phyloP scores from a whole-genome alignment of 2,888 invertebrate species.

The Hirudinaria manillensis region DNA sequence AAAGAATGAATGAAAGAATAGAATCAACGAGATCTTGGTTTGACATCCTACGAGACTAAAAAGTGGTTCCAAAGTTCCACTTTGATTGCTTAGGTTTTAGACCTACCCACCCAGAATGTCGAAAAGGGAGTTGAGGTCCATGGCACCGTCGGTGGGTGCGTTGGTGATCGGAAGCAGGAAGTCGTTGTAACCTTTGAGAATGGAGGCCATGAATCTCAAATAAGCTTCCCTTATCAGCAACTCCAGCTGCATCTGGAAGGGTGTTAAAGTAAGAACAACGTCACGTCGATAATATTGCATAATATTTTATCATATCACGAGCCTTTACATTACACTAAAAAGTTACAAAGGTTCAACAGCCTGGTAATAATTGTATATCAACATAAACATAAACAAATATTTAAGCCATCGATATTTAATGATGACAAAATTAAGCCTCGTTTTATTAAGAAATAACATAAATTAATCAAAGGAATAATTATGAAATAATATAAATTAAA shows the following conservation, averaged over 20 bases:
- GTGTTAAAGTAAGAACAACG: background rate
- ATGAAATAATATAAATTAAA: too few species aligned
- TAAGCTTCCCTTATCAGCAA: slow-evolving; percentile 94
- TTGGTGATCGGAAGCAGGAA: slow-evolving; percentile 85
- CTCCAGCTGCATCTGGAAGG: slow-evolving; percentile 61
- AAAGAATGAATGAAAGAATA: background rate
- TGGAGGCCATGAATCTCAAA: slow-evolving; percentile 84
- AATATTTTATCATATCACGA: too few species aligned
- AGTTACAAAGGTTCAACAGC: background rate
- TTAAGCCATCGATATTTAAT: too few species aligned
- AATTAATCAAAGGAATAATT: too few species aligned
- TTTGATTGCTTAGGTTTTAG: too few species aligned
- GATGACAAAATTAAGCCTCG: too few species aligned
- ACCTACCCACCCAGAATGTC: slow-evolving; percentile 65
- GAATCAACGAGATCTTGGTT: too few species aligned
- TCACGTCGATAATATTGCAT: background rate
- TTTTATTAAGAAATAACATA: too few species aligned
- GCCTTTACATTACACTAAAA: too few species aligned
- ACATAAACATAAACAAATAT: too few species aligned
- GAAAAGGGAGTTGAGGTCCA: slow-evolving; percentile 88
- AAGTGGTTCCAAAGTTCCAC: background rate
- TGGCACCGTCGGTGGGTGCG: slow-evolving; percentile 79
- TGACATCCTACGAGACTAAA: background rate
- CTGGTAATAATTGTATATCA: too few species aligned
- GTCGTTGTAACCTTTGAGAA: slow-evolving; percentile 80